Evolutionary conservation across 2,888 invertebrate species (phyloP).

Genomic region (Orchestes rusci): DNA sequence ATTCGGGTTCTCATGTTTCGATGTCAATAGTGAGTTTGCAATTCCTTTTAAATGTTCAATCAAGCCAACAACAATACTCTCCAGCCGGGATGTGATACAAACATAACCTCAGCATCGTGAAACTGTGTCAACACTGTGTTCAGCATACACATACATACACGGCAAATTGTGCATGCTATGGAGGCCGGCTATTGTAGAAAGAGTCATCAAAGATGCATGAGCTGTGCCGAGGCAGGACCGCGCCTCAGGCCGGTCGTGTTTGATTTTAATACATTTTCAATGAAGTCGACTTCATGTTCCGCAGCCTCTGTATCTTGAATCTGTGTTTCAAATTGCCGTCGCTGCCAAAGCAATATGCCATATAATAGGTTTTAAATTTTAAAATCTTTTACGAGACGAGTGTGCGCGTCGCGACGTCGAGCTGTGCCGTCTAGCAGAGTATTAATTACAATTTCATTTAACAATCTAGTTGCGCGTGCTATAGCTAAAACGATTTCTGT

Average conservation of each 20-base stretch:
- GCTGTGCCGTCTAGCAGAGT: no score
- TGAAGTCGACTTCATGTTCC: slow-evolving; percentile 32
- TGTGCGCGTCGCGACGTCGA: not conserved
- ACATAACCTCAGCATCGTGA: slow-evolving; percentile 36
- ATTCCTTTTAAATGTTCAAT: no score
- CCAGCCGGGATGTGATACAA: no score
- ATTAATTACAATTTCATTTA: no score
- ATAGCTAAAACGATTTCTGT: no score
- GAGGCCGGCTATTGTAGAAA: slow-evolving; percentile 42
- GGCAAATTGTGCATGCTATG: slow-evolving; percentile 46
- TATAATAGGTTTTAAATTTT: slow-evolving; percentile 1
- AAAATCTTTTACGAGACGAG: slow-evolving; percentile 3
- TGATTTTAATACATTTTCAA: slow-evolving; percentile 45
- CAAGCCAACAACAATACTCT: no score
- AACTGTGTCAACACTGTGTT: slow-evolving; percentile 47
- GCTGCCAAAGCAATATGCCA: slow-evolving; percentile 13
- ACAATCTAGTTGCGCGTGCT: no score
- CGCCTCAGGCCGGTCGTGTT: slow-evolving; percentile 33
- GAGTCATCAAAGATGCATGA: slow-evolving; percentile 43
- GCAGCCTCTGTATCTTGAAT: slow-evolving; percentile 29
- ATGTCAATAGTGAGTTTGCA: no score
- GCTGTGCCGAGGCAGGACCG: slow-evolving; percentile 31
- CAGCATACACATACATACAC: no score
- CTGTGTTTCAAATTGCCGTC: slow-evolving; percentile 28
- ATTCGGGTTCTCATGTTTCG: no score